Conservation (phyloP, 2,797 vertebrate genomes). For the Oreortyx pictus region DNA sequence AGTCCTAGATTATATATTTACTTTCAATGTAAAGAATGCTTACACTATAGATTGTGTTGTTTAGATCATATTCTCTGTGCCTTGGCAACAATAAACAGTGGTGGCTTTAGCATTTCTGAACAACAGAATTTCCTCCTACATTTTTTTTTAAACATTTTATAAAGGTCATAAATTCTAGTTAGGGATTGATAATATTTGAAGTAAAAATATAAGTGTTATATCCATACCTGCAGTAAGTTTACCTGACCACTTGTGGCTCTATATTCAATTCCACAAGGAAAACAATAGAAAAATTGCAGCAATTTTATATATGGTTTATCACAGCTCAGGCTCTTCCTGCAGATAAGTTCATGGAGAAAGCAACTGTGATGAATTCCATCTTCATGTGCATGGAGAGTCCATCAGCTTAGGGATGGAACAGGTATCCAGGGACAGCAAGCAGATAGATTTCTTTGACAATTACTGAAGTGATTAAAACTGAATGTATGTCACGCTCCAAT, state of each 20-base stretch:
- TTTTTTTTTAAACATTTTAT: not conserved
- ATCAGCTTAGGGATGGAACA: not conserved
- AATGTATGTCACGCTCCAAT: too few species aligned
- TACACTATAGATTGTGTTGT: not conserved
- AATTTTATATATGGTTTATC: not conserved
- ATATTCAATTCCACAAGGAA: not conserved
- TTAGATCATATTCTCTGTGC: not conserved
- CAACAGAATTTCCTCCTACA: not conserved
- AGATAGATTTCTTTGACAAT: too few species aligned
- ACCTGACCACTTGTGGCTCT: not conserved
- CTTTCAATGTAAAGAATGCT: not conserved
- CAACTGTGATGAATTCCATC: fast-evolving
- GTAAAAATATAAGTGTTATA: not conserved
- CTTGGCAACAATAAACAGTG: not conserved
- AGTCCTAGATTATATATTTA: not conserved
- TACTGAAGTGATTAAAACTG: not conserved
- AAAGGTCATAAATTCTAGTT: not conserved
- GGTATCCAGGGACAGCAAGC: not conserved
- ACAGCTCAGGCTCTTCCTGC: not conserved
- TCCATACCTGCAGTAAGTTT: not conserved
- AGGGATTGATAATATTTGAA: not conserved
- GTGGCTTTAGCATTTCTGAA: not conserved
- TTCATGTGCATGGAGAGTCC: not conserved
- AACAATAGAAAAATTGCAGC: not conserved
- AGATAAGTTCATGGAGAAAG: not conserved